Percentiles rank a stretch among this genome's conserved stretches.
phyloP scores from a whole-genome alignment of 2,888 invertebrate genomes.

The Drosophila percnosoma region DNA sequence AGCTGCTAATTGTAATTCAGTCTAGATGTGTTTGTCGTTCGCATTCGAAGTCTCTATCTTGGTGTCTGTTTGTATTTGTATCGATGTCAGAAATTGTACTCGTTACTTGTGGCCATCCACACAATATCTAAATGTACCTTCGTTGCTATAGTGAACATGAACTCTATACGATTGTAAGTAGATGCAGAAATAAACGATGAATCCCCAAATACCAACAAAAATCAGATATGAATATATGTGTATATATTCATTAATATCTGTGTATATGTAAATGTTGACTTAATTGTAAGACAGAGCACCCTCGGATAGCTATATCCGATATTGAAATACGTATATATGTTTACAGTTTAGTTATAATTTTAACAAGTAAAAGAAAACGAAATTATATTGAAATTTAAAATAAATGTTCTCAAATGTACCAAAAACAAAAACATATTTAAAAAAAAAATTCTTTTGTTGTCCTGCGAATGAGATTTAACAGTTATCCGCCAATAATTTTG shows the following conservation, averaged over 20 bases:
- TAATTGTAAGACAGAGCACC: constrained; percentile 67
- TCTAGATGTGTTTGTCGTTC: constrained; percentile 54
- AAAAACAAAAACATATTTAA: constrained; percentile 51
- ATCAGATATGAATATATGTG: constrained; percentile 45
- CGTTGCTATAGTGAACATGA: constrained; percentile 30
- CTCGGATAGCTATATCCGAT: constrained; percentile 51
- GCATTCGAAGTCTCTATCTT: constrained; percentile 46
- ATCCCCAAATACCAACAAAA: constrained; percentile 26
- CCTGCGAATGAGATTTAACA: constrained; percentile 5
- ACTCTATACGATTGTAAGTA: constrained; percentile 38
- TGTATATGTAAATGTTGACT: constrained; percentile 78
- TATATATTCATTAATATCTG: constrained; percentile 52
- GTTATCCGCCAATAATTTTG: background rate
- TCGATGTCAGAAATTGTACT: constrained; percentile 42
- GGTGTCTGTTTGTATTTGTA: constrained; percentile 51
- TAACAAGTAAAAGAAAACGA: constrained; percentile 44
- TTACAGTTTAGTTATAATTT: constrained; percentile 54
- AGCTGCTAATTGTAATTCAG: constrained; percentile 38
- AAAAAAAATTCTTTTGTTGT: constrained; percentile 13
- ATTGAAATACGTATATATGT: constrained; percentile 53
- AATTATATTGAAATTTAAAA: constrained; percentile 69
- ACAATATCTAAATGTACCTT: constrained; percentile 59
- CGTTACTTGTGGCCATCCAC: constrained; percentile 41
- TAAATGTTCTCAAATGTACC: constrained; percentile 76
- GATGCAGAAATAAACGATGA: constrained; percentile 33